These are phyloP conservation scores for Takifugu ocellatus DNA, from an alignment of 2,797 vertebrate genomes.

Conservation along the genomic window DNA sequence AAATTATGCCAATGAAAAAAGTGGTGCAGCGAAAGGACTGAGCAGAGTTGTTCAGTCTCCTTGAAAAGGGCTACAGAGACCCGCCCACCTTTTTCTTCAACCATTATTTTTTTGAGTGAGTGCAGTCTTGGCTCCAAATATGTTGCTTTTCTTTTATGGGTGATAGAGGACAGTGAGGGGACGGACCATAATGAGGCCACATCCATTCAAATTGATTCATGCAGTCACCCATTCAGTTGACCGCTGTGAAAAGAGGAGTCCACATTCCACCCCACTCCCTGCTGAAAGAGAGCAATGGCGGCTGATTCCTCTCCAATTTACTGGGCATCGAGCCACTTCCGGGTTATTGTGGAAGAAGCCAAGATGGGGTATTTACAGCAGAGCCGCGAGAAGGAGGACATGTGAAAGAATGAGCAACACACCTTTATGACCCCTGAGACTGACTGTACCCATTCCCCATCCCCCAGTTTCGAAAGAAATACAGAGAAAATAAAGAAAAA, in stretches of 20 bases:
- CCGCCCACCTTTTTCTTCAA: no score
- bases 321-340: slow-evolving; percentile 32
- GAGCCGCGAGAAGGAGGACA: slow-evolving; percentile 37
- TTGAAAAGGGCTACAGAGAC: no score
- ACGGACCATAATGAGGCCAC: neutral
- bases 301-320: slow-evolving; percentile 58
- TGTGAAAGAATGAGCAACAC: slow-evolving; percentile 48
- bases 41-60: no score
- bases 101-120: no score
- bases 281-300: slow-evolving; percentile 29
- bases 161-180: no score
- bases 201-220: neutral
- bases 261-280: slow-evolving; percentile 31
- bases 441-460: slow-evolving; percentile 5
- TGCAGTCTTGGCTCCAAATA: neutral
- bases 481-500: slow-evolving; percentile 13
- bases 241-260: slow-evolving; percentile 18
- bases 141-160: no score
- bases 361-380: slow-evolving; percentile 22
- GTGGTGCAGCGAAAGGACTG: no score
- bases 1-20: no score
- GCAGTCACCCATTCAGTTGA: slow-evolving; percentile 5
- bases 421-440: slow-evolving; percentile 50
- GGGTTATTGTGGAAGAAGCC: slow-evolving; percentile 28
- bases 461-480: neutral